Percentiles rank a stretch among this genome's conserved stretches.
These are phyloP conservation scores for Alentia gelatinosa DNA, from an alignment of 2,888 invertebrate species.

Conservation along the genomic window DNA sequence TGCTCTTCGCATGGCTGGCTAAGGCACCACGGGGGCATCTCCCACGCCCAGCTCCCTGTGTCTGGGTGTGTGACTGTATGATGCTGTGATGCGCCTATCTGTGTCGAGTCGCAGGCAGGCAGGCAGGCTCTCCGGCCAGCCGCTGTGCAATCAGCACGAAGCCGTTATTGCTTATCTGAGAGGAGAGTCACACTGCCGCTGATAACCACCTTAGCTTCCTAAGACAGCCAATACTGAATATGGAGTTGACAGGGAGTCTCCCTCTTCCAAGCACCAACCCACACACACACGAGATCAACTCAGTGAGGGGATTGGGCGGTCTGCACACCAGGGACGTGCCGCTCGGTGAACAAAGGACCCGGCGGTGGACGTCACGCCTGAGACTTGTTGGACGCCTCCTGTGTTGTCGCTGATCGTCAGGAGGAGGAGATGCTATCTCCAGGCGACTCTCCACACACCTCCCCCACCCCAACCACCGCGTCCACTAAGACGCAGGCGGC, in stretches of 20 bases:
- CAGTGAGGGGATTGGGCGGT: not conserved
- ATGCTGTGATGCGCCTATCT: not conserved
- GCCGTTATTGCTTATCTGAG: not conserved
- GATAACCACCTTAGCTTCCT: too few relatives aligned
- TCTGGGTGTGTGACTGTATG: not conserved
- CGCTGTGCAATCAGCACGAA: not conserved
- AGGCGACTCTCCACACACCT: not conserved
- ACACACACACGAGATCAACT: too few relatives aligned
- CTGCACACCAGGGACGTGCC: not conserved
- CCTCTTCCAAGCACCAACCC: too few relatives aligned
- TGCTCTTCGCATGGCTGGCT: not conserved
- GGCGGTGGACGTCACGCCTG: not conserved
- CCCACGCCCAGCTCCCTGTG: not conserved
- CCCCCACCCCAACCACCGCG: not conserved
- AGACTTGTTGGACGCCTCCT: not conserved
- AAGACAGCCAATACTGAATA: too few relatives aligned
- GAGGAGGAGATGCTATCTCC: not conserved
- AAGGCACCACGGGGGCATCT: not conserved
- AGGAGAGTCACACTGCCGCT: too few relatives aligned
- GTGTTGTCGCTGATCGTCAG: not conserved
- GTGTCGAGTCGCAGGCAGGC: not conserved
- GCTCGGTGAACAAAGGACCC: not conserved
- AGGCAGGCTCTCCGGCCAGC: not conserved
- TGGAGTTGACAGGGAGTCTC: too few relatives aligned
- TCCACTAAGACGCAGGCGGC: too few relatives aligned